Evolutionary conservation across 2,888 invertebrate species (phyloP).

Genomic region (Teleogryllus oceanicus): DNA sequence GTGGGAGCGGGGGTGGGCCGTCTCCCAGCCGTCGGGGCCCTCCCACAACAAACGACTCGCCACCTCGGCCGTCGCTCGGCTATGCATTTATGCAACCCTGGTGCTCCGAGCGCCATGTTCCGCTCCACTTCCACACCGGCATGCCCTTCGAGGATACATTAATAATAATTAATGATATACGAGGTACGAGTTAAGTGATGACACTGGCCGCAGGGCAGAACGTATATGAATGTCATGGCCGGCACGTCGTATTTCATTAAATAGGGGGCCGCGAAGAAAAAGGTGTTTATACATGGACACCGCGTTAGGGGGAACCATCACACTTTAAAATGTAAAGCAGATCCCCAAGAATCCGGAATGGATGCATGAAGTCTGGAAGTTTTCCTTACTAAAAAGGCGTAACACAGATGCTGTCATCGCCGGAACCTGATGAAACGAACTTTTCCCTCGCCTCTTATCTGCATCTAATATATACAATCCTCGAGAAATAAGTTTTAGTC

Average conservation of each 20-base stretch:
- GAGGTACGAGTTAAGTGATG: background rate
- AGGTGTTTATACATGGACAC: background rate
- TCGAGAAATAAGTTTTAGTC: too few relatives aligned
- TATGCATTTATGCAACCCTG: background rate
- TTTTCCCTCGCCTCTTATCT: too few relatives aligned
- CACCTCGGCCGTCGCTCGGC: background rate
- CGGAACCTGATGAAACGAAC: too few relatives aligned
- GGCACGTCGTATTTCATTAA: slow-evolving; percentile 7
- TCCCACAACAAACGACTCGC: background rate
- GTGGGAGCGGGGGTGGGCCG: background rate
- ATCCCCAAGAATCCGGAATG: background rate
- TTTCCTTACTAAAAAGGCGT: too few relatives aligned
- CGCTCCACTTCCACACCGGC: background rate
- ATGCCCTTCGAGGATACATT: slow-evolving; percentile 7
- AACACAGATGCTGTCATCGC: too few relatives aligned
- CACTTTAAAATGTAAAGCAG: background rate
- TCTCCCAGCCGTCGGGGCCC: background rate
- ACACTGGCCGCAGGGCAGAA: background rate
- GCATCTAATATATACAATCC: too few relatives aligned
- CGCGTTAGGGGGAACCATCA: background rate
- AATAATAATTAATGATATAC: slow-evolving; percentile 18
- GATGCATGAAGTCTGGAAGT: background rate
- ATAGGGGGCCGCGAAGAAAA: background rate
- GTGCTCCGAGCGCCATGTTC: background rate
- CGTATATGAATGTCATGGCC: slow-evolving; percentile 1